Conservation (phyloP, 1,140 invertebrate genomes). For the Phymorhynchus buccinoides region DNA sequence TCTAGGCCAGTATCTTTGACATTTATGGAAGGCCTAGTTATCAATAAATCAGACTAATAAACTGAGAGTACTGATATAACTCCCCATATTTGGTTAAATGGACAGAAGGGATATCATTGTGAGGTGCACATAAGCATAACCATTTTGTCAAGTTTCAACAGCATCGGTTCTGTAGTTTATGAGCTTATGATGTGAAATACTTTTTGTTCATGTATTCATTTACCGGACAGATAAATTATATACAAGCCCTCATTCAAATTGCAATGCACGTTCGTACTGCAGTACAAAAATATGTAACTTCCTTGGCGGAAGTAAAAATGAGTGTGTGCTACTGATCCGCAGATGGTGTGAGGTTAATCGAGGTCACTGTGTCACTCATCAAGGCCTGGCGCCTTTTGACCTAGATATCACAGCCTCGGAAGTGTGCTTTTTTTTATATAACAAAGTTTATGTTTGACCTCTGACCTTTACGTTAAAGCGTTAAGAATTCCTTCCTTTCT, state of each 20-base stretch:
- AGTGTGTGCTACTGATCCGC: neutral
- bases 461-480: neutral
- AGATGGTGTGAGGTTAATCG: neutral
- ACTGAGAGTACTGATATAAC: no score
- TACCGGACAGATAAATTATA: neutral
- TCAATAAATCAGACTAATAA: no score
- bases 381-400: conserved; percentile 9
- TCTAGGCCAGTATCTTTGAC: no score
- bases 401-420: conserved; percentile 32
- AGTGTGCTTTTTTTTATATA: conserved; percentile 26
- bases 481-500: neutral
- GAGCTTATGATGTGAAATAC: neutral
- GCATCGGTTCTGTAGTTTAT: no score
- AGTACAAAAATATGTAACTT: neutral
- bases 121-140: no score
- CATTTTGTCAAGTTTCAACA: no score
- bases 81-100: no score
- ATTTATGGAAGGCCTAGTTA: no score
- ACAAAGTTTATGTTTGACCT: conserved; percentile 19
- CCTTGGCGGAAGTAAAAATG: neutral
- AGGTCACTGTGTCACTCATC: conserved; percentile 32
- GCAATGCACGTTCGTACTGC: no score
- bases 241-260: no score
- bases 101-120: no score
- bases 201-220: neutral